These are phyloP conservation scores for Pitta sordida DNA, from an alignment of 2,113 vertebrate genomes.

Conservation along the genomic window DNA sequence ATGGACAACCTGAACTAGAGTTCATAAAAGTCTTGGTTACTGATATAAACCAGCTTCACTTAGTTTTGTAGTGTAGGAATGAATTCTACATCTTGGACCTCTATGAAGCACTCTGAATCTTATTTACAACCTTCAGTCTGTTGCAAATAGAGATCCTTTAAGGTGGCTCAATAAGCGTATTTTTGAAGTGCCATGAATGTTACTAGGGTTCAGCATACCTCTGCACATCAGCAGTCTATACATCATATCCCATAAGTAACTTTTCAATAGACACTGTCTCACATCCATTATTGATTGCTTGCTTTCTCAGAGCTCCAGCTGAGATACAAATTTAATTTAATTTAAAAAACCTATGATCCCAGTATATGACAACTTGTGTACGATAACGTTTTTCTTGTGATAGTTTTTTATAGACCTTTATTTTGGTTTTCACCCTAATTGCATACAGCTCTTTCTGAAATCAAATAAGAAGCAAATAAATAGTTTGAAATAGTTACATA, in stretches of 20 bases:
- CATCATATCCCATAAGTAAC: constrained; percentile 38
- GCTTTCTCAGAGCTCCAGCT: not conserved
- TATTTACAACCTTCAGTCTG: not conserved
- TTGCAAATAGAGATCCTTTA: not conserved
- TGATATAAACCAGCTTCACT: not conserved
- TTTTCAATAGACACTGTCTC: not conserved
- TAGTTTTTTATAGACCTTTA: not conserved
- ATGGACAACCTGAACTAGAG: not conserved
- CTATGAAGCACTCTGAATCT: not conserved
- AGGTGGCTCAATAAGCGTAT: not conserved
- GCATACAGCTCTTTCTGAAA: not conserved
- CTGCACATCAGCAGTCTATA: not conserved
- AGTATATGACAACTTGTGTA: not conserved
- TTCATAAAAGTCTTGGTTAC: not conserved
- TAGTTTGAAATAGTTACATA: not conserved
- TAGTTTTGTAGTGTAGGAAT: not conserved
- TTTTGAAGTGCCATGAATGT: not conserved
- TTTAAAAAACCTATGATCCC: not conserved
- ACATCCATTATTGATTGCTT: not conserved
- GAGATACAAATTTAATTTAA: not conserved
- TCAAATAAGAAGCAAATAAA: not conserved
- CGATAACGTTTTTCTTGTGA: not conserved
- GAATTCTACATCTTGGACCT: not conserved
- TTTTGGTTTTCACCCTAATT: not conserved
- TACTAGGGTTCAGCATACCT: constrained; percentile 12